Evolutionary conservation across 2,888 invertebrate genomes (phyloP), one percentile per base, ranked within the genome.

Genomic region (Drosophila cracens): DNA sequence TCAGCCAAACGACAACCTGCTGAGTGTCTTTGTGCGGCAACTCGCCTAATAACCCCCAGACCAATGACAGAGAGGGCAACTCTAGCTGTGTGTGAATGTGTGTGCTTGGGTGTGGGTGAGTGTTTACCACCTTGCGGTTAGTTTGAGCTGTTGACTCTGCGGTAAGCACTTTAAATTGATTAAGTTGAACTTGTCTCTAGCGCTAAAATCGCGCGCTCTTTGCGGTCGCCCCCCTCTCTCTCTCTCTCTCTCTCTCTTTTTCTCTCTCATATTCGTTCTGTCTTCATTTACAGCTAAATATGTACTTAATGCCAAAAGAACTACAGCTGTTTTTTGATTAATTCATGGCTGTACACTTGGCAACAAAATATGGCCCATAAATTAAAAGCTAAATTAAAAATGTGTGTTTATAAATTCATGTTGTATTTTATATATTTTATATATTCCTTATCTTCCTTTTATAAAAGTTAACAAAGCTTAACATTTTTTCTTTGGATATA

Each of bases 101-200:
- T 33, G 36, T 51, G 48, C 29, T 25, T 25, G 13, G 4, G 21
- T 29, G 18, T 29, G 40, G 21, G 49, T 54, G 65, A 7, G 48
- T 74, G 71, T 63, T 85, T 76, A 73, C 89, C 74, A 67, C 61
- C 70, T 75, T 84, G 85, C 74, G 85, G 85, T 85, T 87, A 84
- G 88, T 85, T 85, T 90, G 90, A 85, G 87, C 90, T 85, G 85
- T 85, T 85, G 85, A 85, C 85, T 87, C 77, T 85, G 85, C 70
- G 90, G 85, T 80, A 60, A 82, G 86, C 90, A 89, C 86, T 85
- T 85, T 85, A 85, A 85, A 89, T 85, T 85, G 90, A 85, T 85
- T 89, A 89, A 89, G 90, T 87, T 89, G 77, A 89, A 82, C 90
- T 85, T 87, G 88, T 85, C 90, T 84, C 87, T 68, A 66, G 70